Evolutionary conservation across 2,113 vertebrate genomes (phyloP).

Genomic region (Ceyx cyanopectus): DNA sequence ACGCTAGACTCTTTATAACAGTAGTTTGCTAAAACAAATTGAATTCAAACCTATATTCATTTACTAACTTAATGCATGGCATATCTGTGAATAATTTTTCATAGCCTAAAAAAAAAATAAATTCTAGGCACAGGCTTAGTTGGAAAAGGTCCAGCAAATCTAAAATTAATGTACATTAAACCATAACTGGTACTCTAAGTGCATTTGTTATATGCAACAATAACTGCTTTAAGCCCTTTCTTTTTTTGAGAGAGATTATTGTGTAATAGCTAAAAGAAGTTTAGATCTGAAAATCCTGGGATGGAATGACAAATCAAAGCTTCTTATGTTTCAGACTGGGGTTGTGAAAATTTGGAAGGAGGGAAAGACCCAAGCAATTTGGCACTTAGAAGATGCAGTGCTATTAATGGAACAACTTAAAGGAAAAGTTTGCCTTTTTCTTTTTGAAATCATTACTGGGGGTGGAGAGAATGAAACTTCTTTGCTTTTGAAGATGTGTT

Average conservation of each 20-base stretch:
- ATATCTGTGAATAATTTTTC: constrained; percentile 67
- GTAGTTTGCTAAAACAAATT: constrained; percentile 69
- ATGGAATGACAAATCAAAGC: not conserved
- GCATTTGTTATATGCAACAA: constrained; percentile 39
- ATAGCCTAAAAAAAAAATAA: constrained; percentile 1
- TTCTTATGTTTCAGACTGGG: not conserved
- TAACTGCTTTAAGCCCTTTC: constrained; percentile 13
- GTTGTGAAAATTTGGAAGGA: not conserved
- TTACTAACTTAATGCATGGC: constrained; percentile 61
- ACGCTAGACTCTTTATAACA: constrained; percentile 51
- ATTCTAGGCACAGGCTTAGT: not conserved
- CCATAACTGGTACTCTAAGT: constrained; percentile 11
- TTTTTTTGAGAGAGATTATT: not conserved
- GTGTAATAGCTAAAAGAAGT: constrained; percentile 5
- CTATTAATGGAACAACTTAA: not conserved
- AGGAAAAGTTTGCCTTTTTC: not conserved
- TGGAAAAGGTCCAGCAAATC: constrained; percentile 52
- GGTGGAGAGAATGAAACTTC: not conserved
- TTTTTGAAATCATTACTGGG: not conserved
- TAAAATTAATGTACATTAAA: constrained; percentile 66
- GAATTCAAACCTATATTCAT: constrained; percentile 68
- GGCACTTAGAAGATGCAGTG: not conserved
- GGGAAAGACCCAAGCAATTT: constrained; percentile 2
- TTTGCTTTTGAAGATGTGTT: constrained; percentile 3
- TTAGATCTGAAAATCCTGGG: constrained; percentile 17